Base-by-base conservation (phyloP, 2,113 vertebrate genomes). In the Pitta sordida region DNA sequence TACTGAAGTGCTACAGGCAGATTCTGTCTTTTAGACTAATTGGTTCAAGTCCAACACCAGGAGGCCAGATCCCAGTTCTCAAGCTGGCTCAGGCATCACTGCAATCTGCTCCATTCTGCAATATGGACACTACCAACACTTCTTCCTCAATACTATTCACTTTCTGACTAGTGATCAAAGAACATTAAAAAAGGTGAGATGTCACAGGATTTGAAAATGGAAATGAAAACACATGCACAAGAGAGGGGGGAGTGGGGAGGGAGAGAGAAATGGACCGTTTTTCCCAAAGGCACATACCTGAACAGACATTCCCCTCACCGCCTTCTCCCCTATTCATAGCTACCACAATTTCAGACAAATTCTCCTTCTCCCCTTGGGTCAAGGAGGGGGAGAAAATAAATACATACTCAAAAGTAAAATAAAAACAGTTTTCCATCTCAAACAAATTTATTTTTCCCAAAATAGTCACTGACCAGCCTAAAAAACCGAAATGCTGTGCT, bases 121-220 rank as follows among this genome's bases (percentile, higher is more conserved):
- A 11, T 2, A 3, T 0, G 1, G 10, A 39, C 11, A 16, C 12
- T 3, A 51, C 15, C 22, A 85, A 15, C 1, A 0, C 43, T 48
- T 55, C 48, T 34, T 29, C 8, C 16, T 58, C 62, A 11, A 10
- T 0, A 44, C 30, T 2, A 46, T 13, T 56, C 30, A n/a, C 41
- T 55, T 93, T 30, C 44, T 79, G 41, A 73, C 53, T 69, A 44
- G 73, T 1, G 4, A 92, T 82, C 37, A 91, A 91, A 96, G 77
- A 64, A 69, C 23, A 37, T 34, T 52, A 29, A 23, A 71, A n/a
- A n/a, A n/a, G n/a, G n/a, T n/a, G 88, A 78, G n/a, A 83, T 20
- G 17, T 27, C 76, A 88, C 3, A 63, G 16, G 13, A 19, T n/a
- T 90, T 62, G 41, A 82, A 63, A 89, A 73, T 3, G 26, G 29